phyloP scores from a whole-genome alignment of 2,888 invertebrate species.

The Ophion obscuratus region DNA sequence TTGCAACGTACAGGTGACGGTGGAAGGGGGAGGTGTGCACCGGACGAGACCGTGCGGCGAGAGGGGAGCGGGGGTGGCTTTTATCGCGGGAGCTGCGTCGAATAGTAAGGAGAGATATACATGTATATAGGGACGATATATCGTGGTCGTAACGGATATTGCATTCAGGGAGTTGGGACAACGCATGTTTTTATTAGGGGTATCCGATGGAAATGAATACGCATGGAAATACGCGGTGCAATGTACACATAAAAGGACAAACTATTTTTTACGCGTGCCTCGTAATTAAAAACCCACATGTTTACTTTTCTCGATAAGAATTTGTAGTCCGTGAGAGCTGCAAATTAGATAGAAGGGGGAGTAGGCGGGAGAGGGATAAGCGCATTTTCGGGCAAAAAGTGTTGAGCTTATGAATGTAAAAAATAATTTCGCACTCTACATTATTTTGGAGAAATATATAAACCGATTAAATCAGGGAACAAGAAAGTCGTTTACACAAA shows the following conservation, averaged over 20 bases:
- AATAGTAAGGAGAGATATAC: not conserved
- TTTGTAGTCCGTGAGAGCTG: not conserved
- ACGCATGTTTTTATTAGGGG: constrained; percentile 35
- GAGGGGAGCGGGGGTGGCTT: constrained; percentile 2
- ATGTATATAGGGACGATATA: not conserved
- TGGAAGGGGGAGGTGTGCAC: not conserved
- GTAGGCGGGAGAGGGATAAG: not conserved
- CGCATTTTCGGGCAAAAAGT: not conserved
- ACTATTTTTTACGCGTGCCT: not conserved
- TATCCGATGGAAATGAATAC: not conserved
- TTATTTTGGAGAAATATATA: not conserved
- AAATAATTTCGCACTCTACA: not conserved
- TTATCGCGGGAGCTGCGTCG: constrained; percentile 15
- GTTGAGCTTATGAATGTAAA: not conserved
- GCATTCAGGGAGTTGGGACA: constrained; percentile 2
- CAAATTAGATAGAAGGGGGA: too few species aligned
- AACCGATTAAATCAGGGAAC: too few species aligned
- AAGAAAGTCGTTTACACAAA: too few species aligned
- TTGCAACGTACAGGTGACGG: constrained; percentile 47
- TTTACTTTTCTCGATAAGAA: not conserved
- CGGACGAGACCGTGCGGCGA: not conserved
- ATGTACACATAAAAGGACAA: not conserved
- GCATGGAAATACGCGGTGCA: not conserved
- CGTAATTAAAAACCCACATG: not conserved
- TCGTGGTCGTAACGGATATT: constrained; percentile 37